Evolutionary conservation across 2,888 invertebrate species (phyloP).

Genomic region (Metacarcinus magister): DNA sequence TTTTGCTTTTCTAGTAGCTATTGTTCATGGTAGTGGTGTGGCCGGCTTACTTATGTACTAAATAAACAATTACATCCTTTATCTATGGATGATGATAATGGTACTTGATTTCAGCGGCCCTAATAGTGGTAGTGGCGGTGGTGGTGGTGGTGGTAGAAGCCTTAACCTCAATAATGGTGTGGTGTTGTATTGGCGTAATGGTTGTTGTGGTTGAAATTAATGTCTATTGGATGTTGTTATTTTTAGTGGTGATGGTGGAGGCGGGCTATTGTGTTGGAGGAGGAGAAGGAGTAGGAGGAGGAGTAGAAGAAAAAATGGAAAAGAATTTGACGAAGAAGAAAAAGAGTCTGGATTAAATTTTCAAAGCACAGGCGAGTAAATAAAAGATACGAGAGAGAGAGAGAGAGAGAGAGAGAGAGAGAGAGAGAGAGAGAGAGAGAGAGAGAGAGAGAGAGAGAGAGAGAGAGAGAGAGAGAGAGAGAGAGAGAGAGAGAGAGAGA

Average conservation of each 20-base stretch:
- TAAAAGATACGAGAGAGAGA: background rate
- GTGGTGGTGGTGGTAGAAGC: no score
- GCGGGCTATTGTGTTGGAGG: background rate
- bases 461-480: no score
- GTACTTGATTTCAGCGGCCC: no score
- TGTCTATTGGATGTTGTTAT: no score
- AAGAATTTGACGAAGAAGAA: no score
- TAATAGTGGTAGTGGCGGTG: background rate
- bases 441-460: background rate
- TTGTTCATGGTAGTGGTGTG: no score
- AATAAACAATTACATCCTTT: no score
- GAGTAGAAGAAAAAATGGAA: background rate
- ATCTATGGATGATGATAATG: no score
- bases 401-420: background rate
- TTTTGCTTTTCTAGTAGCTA: no score
- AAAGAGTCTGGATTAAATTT: background rate
- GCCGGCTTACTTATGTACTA: no score
- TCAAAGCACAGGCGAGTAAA: background rate
- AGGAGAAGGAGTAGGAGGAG: background rate
- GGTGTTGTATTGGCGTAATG: background rate
- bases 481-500: background rate
- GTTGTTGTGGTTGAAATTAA: background rate
- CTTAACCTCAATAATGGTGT: no score
- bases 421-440: background rate
- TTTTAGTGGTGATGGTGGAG: background rate